Evolutionary conservation across 2,797 vertebrate species (phyloP).

Genomic region (Myotis vivesi): DNA sequence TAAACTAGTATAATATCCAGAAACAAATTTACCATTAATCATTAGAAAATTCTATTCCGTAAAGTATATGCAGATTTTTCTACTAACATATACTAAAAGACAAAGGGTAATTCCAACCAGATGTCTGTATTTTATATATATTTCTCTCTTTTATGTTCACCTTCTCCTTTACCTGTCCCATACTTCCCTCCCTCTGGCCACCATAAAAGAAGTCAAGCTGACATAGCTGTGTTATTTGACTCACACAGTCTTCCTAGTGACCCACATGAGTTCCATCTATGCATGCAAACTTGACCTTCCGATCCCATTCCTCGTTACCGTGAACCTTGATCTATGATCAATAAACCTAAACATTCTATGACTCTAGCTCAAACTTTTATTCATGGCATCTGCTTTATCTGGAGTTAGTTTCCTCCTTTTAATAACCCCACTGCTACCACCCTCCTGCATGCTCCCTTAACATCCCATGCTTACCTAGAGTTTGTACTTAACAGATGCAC

Average conservation of each 20-base stretch:
- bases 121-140: background rate
- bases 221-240: background rate
- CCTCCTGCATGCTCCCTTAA: background rate
- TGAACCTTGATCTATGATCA: background rate
- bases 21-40: conserved; percentile 18
- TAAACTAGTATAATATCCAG: background rate
- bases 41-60: background rate
- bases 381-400: conserved; percentile 8
- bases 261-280: background rate
- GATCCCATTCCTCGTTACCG: background rate
- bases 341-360: conserved; percentile 6
- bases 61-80: background rate
- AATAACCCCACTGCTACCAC: background rate
- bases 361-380: background rate
- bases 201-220: background rate
- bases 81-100: background rate
- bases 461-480: background rate
- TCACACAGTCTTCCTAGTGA: background rate
- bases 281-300: background rate
- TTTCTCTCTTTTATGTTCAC: background rate
- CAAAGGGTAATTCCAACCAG: conserved; percentile 23
- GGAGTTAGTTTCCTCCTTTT: background rate
- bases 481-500: background rate
- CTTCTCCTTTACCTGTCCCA: background rate
- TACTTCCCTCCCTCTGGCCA: background rate